phyloP scores from a whole-genome alignment of 2,113 vertebrate genomes.

The Hippocampus barbouri region DNA sequence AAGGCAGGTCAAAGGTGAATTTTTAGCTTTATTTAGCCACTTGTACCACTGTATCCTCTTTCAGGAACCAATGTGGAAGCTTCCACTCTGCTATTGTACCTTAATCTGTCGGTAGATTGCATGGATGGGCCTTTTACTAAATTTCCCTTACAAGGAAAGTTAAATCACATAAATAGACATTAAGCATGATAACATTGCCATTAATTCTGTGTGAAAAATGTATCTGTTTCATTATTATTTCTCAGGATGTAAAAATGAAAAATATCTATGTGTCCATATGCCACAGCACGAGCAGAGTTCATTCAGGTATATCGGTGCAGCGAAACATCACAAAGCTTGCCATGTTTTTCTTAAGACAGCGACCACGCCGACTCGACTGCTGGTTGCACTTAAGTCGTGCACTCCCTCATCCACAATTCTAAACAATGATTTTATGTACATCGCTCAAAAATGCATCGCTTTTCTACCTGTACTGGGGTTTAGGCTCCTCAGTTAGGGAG shows the following conservation, averaged over 20 bases:
- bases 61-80: conserved; percentile 52
- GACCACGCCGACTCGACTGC: background rate
- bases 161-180: no score
- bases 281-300: no score
- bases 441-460: background rate
- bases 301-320: no score
- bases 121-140: no score
- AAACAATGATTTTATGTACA: no score
- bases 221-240: no score
- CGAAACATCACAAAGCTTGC: background rate
- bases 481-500: no score
- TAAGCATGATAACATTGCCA: no score
- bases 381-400: background rate
- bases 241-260: no score
- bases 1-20: conserved; percentile 63
- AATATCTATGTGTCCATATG: no score
- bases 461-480: conserved; percentile 19
- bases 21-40: conserved; percentile 68
- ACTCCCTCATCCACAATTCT: background rate
- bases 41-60: conserved; percentile 54
- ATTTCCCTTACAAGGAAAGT: no score
- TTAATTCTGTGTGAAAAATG: no score
- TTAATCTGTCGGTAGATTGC: conserved; percentile 26
- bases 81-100: conserved; percentile 22
- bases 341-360: background rate